Percentiles rank a stretch among this genome's conserved stretches.
Evolutionary conservation across 2,113 vertebrate genomes (phyloP).

Genomic region (Cheilinus undulatus): DNA sequence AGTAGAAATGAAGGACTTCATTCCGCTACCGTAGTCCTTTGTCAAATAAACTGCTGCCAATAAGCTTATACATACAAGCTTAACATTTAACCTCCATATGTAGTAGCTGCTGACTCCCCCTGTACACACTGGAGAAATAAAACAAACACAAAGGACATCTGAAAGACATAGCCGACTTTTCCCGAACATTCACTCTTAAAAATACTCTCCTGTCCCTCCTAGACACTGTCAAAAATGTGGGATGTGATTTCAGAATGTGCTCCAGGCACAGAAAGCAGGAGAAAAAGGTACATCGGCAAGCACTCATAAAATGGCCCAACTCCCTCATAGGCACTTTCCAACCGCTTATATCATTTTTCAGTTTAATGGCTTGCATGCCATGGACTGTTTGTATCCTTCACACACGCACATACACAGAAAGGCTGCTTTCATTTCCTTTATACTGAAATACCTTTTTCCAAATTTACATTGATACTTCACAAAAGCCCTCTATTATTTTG

Average conservation of each 20-base stretch:
- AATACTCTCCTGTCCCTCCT: slow-evolving; percentile 35
- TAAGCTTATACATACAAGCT: slow-evolving; percentile 10
- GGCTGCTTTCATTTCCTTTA: slow-evolving; percentile 24
- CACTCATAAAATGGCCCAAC: slow-evolving; percentile 42
- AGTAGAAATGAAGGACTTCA: no score
- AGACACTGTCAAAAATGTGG: slow-evolving; percentile 57
- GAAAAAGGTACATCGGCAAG: slow-evolving; percentile 29
- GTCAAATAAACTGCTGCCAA: neutral
- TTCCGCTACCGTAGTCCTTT: slow-evolving; percentile 1
- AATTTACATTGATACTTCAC: neutral
- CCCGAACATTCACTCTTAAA: slow-evolving; percentile 33
- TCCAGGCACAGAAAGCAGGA: slow-evolving; percentile 44
- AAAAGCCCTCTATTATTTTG: slow-evolving; percentile 9
- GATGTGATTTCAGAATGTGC: slow-evolving; percentile 58
- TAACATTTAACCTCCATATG: slow-evolving; percentile 25
- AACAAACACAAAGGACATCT: slow-evolving; percentile 21
- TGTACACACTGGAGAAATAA: neutral
- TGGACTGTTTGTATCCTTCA: slow-evolving; percentile 34
- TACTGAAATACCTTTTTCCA: neutral
- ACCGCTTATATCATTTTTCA: slow-evolving; percentile 58
- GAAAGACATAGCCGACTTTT: slow-evolving; percentile 38
- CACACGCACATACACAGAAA: slow-evolving; percentile 12
- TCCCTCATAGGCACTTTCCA: slow-evolving; percentile 56
- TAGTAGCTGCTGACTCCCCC: neutral
- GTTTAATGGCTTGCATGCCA: slow-evolving; percentile 45